A percentile compares a stretch with the other conserved stretches of the same genome.
Conservation (phyloP, 2,113 vertebrate genomes). For the Psammodynastes pulverulentus region DNA sequence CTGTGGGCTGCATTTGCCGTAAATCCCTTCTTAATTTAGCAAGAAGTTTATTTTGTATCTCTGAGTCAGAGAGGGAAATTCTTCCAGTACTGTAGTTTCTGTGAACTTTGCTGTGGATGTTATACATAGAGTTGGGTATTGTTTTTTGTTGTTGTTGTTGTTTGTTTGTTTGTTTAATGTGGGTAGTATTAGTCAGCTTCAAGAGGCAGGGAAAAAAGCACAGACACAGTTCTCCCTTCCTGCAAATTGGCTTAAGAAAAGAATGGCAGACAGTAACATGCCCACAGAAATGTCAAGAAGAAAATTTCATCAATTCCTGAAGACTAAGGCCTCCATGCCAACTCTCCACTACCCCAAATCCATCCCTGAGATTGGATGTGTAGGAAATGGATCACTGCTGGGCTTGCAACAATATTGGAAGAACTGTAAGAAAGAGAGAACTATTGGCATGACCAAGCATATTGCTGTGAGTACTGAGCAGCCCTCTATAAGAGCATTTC, state of each 20-base stretch:
- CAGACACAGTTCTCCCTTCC: neutral
- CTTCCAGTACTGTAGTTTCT: neutral
- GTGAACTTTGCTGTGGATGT: neutral
- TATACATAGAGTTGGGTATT: neutral
- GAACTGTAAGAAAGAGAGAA: neutral
- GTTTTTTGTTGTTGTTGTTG: neutral
- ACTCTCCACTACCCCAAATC: neutral
- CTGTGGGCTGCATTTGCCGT: neutral
- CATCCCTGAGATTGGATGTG: neutral
- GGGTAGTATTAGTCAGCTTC: neutral
- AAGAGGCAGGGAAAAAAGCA: neutral
- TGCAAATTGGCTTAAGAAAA: neutral
- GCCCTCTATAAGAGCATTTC: too few species aligned
- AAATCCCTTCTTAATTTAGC: conserved; percentile 6
- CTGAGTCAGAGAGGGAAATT: neutral
- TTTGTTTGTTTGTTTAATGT: neutral
- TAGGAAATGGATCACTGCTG: neutral
- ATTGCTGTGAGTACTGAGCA: neutral
- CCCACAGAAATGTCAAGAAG: neutral
- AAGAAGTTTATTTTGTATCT: neutral
- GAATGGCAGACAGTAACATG: neutral
- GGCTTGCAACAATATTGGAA: neutral
- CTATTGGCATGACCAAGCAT: neutral
- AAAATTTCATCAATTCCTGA: neutral
- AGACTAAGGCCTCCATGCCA: neutral